These are phyloP conservation scores for Ciconia maguari DNA, from an alignment of 2,113 vertebrate species.

Conservation along the genomic window DNA sequence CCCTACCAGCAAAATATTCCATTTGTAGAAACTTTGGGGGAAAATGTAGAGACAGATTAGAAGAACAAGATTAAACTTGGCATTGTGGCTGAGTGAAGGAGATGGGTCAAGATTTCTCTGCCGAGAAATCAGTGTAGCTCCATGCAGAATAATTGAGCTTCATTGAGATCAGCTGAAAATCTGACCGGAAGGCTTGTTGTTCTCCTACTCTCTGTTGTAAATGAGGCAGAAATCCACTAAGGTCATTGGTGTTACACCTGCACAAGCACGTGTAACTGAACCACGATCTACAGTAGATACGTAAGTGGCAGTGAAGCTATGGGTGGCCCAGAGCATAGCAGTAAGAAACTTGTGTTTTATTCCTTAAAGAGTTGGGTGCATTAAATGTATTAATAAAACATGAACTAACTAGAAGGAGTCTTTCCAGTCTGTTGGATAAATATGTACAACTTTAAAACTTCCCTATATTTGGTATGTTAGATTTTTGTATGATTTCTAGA, in stretches of 20 bases:
- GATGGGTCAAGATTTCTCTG: background rate
- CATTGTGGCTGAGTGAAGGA: background rate
- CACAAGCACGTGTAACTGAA: background rate
- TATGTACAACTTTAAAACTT: background rate
- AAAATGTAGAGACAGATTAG: background rate
- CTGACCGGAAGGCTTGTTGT: background rate
- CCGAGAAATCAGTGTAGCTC: background rate
- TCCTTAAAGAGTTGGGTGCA: background rate
- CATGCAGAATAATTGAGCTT: background rate
- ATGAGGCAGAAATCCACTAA: background rate
- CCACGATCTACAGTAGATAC: fast-evolving
- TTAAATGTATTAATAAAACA: background rate
- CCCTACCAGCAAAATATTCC: background rate
- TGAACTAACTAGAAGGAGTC: background rate
- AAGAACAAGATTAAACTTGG: background rate
- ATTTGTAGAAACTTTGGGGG: background rate
- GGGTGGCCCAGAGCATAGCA: background rate
- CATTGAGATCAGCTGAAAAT: background rate
- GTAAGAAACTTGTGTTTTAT: background rate
- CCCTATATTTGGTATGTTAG: background rate
- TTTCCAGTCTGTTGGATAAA: background rate
- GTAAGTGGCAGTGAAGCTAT: background rate
- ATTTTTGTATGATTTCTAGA: background rate
- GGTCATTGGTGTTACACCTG: background rate
- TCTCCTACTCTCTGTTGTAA: background rate